phyloP scores from a whole-genome alignment of 2,888 invertebrate species.

The Agonopterix heracliana region DNA sequence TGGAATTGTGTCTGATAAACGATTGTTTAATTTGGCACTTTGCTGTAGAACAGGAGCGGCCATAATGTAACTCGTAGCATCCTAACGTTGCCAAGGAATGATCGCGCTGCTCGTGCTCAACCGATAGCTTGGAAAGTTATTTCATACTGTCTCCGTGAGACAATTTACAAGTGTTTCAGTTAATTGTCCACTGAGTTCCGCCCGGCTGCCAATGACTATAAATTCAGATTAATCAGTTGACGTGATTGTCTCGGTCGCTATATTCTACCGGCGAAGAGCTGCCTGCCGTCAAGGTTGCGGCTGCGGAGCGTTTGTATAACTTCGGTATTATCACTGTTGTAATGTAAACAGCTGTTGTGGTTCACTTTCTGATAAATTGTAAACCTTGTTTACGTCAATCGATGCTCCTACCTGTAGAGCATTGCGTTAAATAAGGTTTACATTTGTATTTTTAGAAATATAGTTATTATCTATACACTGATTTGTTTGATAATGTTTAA shows the following conservation, averaged over 20 bases:
- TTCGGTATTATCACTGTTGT: slow-evolving; percentile 21
- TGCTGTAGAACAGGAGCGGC: slow-evolving; percentile 28
- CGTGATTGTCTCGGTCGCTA: slow-evolving; percentile 31
- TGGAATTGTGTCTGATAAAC: slow-evolving; percentile 11
- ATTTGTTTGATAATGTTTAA: too few species aligned
- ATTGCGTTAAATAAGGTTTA: neutral
- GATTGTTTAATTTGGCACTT: slow-evolving; percentile 49
- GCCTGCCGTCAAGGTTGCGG: slow-evolving; percentile 33
- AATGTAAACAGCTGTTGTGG: slow-evolving; percentile 4
- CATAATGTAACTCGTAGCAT: slow-evolving; percentile 25
- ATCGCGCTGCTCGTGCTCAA: slow-evolving; percentile 5
- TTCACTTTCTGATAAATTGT: slow-evolving; percentile 28
- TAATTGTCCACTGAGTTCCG: slow-evolving; percentile 46
- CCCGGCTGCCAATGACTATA: slow-evolving; percentile 58
- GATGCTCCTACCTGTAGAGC: neutral
- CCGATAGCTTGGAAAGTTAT: slow-evolving; percentile 39
- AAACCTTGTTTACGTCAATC: slow-evolving; percentile 21
- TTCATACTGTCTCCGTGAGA: slow-evolving; percentile 50
- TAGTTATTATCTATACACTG: too few species aligned
- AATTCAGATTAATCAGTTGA: slow-evolving; percentile 53
- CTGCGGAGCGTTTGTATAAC: slow-evolving; percentile 15
- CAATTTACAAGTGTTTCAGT: slow-evolving; percentile 55
- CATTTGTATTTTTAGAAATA: neutral
- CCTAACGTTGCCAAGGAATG: slow-evolving; percentile 41
- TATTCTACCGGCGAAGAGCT: slow-evolving; percentile 8